These are phyloP conservation scores for Aporophyla nigra DNA, from an alignment of 2,888 invertebrate species.

Conservation along the genomic window DNA sequence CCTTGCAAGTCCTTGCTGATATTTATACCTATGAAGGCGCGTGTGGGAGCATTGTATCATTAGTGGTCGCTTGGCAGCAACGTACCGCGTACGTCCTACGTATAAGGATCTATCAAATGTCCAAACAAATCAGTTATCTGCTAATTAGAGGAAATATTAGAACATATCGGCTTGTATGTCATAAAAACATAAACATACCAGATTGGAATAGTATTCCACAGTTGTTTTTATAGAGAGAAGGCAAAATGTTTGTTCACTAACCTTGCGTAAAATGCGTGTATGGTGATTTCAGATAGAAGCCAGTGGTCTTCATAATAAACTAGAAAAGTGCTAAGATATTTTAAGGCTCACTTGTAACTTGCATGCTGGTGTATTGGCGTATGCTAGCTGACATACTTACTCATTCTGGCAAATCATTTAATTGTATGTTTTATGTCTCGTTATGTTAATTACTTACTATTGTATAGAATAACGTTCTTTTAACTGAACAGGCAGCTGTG, in stretches of 20 bases:
- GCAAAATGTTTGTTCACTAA: not conserved
- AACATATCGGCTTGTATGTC: not conserved
- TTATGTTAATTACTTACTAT: too few relatives aligned
- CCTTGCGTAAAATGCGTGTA: not conserved
- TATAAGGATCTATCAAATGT: not conserved
- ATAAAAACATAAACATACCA: not conserved
- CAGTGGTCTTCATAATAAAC: not conserved
- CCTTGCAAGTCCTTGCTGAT: constrained; percentile 10
- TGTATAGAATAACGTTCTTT: too few relatives aligned
- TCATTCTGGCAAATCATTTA: too few relatives aligned
- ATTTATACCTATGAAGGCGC: not conserved
- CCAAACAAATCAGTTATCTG: not conserved
- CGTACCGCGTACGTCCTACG: not conserved
- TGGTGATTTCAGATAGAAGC: not conserved
- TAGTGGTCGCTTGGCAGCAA: not conserved
- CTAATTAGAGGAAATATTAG: constrained; percentile 7
- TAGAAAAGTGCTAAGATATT: not conserved
- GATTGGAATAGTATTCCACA: not conserved
- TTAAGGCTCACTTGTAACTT: not conserved
- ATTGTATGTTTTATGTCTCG: too few relatives aligned
- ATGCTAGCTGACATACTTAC: too few relatives aligned
- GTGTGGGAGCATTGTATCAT: constrained; percentile 2
- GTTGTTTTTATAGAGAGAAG: not conserved
- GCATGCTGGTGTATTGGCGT: too few relatives aligned
- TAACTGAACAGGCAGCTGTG: too few relatives aligned